These are phyloP conservation scores for Gadopsis marmoratus DNA, from an alignment of 2,797 vertebrate species.

Conservation along the genomic window DNA sequence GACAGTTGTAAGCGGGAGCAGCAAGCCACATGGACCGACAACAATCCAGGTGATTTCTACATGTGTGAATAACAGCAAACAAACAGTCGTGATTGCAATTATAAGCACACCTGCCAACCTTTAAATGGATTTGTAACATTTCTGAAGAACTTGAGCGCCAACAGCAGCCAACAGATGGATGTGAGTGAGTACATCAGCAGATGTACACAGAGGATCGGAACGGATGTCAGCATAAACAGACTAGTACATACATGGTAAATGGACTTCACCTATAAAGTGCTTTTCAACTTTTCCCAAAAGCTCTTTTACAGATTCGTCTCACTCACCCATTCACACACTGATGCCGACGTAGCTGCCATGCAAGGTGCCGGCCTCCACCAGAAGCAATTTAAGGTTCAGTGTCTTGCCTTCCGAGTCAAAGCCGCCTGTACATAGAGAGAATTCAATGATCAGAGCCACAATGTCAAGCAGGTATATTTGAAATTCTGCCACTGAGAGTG, in stretches of 20 bases:
- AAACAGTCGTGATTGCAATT: conserved; percentile 57
- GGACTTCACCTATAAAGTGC: too few relatives aligned
- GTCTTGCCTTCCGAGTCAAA: too few relatives aligned
- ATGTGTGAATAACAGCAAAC: conserved; percentile 50
- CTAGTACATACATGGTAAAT: neutral
- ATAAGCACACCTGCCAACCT: conserved; percentile 58
- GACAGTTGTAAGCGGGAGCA: conserved; percentile 37
- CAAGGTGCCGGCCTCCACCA: too few relatives aligned
- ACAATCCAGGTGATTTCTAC: conserved; percentile 39
- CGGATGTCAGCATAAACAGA: conserved; percentile 15
- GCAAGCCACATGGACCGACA: conserved; percentile 23
- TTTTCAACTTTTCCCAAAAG: too few relatives aligned
- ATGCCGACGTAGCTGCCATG: too few relatives aligned
- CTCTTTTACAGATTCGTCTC: too few relatives aligned
- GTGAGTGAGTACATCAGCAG: conserved; percentile 38
- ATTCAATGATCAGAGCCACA: conserved; percentile 13
- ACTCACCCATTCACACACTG: too few relatives aligned
- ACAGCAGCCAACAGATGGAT: conserved; percentile 50
- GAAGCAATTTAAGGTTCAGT: too few relatives aligned
- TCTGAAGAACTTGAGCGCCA: conserved; percentile 24
- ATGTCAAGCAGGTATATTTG: conserved; percentile 20
- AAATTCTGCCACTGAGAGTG: neutral
- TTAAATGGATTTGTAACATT: conserved; percentile 56
- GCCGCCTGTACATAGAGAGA: neutral
- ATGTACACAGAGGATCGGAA: conserved; percentile 31